phyloP scores from a whole-genome alignment of 2,797 vertebrate species.

The Spatula clypeata region DNA sequence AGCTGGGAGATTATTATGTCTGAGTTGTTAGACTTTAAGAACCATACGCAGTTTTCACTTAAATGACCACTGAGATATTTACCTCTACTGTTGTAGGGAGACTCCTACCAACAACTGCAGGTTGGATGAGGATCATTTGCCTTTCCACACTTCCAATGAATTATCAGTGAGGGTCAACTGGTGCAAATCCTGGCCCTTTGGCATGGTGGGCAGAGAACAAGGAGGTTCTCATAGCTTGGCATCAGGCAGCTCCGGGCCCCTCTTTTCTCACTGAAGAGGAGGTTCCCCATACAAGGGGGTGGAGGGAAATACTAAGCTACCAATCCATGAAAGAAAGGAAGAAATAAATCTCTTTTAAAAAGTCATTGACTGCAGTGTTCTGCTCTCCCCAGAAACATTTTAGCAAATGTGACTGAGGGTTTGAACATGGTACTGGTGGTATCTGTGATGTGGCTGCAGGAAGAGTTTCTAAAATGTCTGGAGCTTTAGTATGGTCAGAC shows the following conservation, averaged over 20 bases:
- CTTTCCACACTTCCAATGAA: neutral
- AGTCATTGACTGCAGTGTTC: neutral
- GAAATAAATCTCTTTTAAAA: neutral
- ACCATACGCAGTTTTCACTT: neutral
- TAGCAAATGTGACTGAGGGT: neutral
- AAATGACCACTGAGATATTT: slow-evolving; percentile 14
- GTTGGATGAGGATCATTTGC: neutral
- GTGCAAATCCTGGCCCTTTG: neutral
- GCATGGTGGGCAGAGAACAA: neutral
- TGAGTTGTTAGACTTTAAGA: slow-evolving; percentile 35
- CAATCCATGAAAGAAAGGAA: neutral
- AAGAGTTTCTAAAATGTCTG: neutral
- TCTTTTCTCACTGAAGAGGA: neutral
- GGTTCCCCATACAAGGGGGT: neutral
- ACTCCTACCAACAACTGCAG: slow-evolving; percentile 10
- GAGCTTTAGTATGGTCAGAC: neutral
- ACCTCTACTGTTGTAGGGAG: neutral
- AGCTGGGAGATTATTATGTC: neutral
- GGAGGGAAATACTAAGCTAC: neutral
- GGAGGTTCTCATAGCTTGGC: neutral
- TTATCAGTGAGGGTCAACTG: neutral
- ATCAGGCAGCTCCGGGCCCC: neutral
- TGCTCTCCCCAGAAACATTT: neutral
- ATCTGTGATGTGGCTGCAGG: neutral
- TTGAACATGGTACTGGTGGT: neutral